Evolutionary conservation across 1,140 invertebrate species (phyloP).

Genomic region (Drepana arcuata): DNA sequence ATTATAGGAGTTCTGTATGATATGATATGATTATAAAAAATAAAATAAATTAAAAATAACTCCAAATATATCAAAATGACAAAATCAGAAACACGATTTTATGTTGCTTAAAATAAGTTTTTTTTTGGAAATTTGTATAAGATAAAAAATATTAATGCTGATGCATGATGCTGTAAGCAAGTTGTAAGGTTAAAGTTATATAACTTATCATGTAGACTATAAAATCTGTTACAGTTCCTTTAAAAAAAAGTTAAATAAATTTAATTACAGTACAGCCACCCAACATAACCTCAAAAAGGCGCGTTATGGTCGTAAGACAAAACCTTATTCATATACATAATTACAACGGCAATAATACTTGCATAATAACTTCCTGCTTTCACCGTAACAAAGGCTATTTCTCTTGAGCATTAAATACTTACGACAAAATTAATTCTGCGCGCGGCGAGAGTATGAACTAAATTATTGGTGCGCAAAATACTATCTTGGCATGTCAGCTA

Average conservation of each 20-base stretch:
- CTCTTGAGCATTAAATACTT: constrained; percentile 11
- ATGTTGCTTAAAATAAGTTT: no score
- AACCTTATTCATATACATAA: constrained; percentile 14
- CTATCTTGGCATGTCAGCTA: constrained; percentile 1
- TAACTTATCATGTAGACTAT: no score
- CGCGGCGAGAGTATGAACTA: constrained; percentile 6
- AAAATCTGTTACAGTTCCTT: no score
- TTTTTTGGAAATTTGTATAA: no score
- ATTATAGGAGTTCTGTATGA: no score
- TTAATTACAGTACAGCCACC: neutral
- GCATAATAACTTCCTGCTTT: constrained; percentile 41
- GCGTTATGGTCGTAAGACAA: constrained; percentile 1
- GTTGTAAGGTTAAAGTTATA: neutral
- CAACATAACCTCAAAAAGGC: neutral
- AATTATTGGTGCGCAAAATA: neutral
- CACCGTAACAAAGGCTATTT: constrained; percentile 29
- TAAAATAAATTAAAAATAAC: no score
- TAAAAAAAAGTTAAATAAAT: neutral
- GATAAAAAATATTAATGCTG: no score
- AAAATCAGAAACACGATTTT: no score
- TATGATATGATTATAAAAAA: no score
- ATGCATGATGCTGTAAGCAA: no score
- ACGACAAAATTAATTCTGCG: constrained; percentile 8
- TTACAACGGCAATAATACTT: constrained; percentile 25
- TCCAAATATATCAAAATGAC: no score